Evolutionary conservation across 2,888 invertebrate species (phyloP).

Genomic region (Halictus ligatus): DNA sequence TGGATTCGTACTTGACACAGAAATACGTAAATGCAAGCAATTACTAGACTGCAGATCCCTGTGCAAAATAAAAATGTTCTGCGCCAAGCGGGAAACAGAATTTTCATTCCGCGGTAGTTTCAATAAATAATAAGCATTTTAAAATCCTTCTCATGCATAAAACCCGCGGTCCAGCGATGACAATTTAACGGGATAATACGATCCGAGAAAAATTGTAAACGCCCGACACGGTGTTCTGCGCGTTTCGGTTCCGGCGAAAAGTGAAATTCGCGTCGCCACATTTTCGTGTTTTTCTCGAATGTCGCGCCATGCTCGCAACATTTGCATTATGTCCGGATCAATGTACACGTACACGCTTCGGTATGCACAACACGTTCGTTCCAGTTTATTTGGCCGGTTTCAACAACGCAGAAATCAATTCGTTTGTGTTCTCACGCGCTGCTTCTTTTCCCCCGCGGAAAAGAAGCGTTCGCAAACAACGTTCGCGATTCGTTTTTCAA

Average conservation of each 20-base stretch:
- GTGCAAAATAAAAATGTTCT: too few relatives aligned
- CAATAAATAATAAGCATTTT: too few relatives aligned
- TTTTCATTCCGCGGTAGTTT: too few relatives aligned
- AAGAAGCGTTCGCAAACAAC: neutral
- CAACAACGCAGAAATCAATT: conserved; percentile 23
- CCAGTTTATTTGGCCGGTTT: conserved; percentile 35
- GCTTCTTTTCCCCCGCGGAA: neutral
- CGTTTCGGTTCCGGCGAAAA: neutral
- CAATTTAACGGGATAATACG: neutral
- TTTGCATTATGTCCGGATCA: conserved; percentile 33
- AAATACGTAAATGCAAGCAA: too few relatives aligned
- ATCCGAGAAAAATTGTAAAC: neutral
- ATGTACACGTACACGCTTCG: conserved; percentile 15
- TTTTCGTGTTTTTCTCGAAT: conserved; percentile 24
- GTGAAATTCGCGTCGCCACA: neutral
- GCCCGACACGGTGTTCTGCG: neutral
- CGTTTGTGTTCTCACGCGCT: conserved; percentile 14
- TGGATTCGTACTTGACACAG: neutral
- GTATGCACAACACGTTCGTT: conserved; percentile 23
- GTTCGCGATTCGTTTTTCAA: neutral
- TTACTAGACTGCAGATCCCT: too few relatives aligned
- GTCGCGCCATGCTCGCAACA: neutral
- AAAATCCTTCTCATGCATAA: too few relatives aligned
- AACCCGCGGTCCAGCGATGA: neutral
- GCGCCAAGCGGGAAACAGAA: too few relatives aligned